Evolutionary conservation across 2,888 invertebrate genomes (phyloP), one percentile per base, ranked within the genome.

Genomic region (Andrena flavipes): DNA sequence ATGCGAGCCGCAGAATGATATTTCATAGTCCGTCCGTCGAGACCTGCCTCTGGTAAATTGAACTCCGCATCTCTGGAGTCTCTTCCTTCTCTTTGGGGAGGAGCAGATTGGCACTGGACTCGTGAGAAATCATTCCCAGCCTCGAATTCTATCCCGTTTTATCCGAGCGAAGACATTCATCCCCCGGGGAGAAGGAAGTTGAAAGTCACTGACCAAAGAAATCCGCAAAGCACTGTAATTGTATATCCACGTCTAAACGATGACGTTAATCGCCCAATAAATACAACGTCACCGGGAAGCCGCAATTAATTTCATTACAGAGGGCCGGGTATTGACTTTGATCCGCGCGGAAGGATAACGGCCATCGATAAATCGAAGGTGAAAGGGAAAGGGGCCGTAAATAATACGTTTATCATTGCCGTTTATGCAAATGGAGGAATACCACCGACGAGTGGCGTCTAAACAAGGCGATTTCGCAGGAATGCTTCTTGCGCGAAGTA

Each of bases 211-310:
- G 76, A 2, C 23, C 16, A 62, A 56, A 63, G 63, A 54, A 54
- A 60, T 69, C 71, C 13, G n/a, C 10, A 10, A 56, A 30, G 2
- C 23, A 29, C 60, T 30, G 35, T 76, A 63, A 76, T 76, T 69
- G 29, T 62, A 51, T 63, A 35, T 76, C 69, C 69, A 76, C 48
- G 51, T 62, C 60, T 35, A 69, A 76, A 76, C 62, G 76, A 76
- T 35, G 69, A 76, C 69, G 69, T 69, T 76, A 76, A 76, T 76
- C 63, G 51, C 68, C 62, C 76, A 62, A 76, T 76, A 76, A 76
- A 76, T 76, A 76, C 30, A 67, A 30, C 51, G 51, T 76, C 51
- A 23, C 68, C 13, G 49, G 51, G 60, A 62, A 68, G 30, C 23
- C 42, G 69, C 29, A 69, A 54, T 69, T 76, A 76, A 76, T 76